Evolutionary conservation across 2,113 vertebrate genomes (phyloP), one percentile per base, ranked within the genome.

Genomic region (Ascaphus truei): DNA sequence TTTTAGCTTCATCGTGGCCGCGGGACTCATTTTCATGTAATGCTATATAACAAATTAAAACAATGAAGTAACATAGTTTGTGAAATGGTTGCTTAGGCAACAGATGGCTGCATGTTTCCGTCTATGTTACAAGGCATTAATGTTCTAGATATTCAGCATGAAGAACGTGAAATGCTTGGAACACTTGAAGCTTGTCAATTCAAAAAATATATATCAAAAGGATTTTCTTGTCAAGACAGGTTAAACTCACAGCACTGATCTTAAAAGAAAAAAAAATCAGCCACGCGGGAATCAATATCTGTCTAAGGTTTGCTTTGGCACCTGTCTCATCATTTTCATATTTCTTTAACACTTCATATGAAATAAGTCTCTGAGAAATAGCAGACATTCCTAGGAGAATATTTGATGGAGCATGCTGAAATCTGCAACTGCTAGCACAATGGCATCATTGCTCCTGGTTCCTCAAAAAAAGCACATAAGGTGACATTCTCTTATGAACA

Each of bases 311-410:
- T 77, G 33, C 61, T 68, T 59, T 68, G 53, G 31, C 73, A 81
- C 73, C 67, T 80, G 71, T 76, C 72, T 75, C 60, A 74, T 78
- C 62, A 75, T 79, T 79, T 80, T 78, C 73, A 59, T 76, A 74
- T 74, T 81, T 79, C 67, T 76, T 72, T 62, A 77, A 74, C 74
- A 79, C 72, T 68, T 82, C 72, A 80, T 79, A 68, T 11, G 41
- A 74, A 77, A 80, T 62, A 50, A 47, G 63, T 60, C 77, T 77
- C 75, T 81, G 77, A 82, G 78, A 81, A 58, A 75, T 27, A 76
- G 71, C 78, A 80, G 80, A 77, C 67, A 60, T 67, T 71, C 75
- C 65, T 71, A 43, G 53, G 76, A 80, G 67, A 77, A 66, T 79
- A 77, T 71, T 69, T 75, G 68, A 80, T 73, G 64, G 43, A 79